Base-by-base conservation (phyloP, 1,140 invertebrate species). In the Bombus pascuorum region DNA sequence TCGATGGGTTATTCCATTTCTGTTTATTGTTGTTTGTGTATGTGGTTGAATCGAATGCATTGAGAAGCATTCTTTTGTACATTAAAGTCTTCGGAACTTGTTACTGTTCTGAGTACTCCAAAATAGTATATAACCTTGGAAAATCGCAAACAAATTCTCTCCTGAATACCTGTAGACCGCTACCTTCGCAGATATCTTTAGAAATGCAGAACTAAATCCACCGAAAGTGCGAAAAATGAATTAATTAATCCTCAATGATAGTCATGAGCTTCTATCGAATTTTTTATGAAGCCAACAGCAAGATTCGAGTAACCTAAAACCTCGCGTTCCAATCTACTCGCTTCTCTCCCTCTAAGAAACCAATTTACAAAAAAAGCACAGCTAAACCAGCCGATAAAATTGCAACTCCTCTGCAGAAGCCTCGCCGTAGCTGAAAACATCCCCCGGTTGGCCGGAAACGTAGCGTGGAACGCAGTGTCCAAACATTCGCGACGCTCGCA, bases 401-500 rank as follows among this genome's bases (percentile, higher is more conserved):
- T 42, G 12, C 37, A 32, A 65, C 37, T 62, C 34, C 22, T 32
- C 57, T 28, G 3, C 28, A 18, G 15, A 25, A 57, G 25, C n/a
- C 72, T n/a, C 1, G 47, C 6, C 15, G 47, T 32, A 18, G 25
- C 53, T 28, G 47, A 37, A 72, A 72, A 71, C 70, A 81, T 59
- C 32, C 57, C 6, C 15, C 44, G 22, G 47, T 15, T 42, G 37
- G 53, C 39, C 34, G 75, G 9, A 57, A 37, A n/a, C 47, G 44
- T 18, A 10, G 32, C 44, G 3, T 74, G 15, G 25, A 47, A 32
- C 53, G 32, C 12, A 9, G 22, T 74, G 72, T 78, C 34, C 62
- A 83, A 83, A 83, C 82, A 70, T 83, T 78, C 65, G 34, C n/a
- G 68, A 66, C 32, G 62, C 75, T 77, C 65, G 73, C 73, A 39